phyloP scores from a whole-genome alignment of 2,888 invertebrate genomes.

The Polymixis lichenea region DNA sequence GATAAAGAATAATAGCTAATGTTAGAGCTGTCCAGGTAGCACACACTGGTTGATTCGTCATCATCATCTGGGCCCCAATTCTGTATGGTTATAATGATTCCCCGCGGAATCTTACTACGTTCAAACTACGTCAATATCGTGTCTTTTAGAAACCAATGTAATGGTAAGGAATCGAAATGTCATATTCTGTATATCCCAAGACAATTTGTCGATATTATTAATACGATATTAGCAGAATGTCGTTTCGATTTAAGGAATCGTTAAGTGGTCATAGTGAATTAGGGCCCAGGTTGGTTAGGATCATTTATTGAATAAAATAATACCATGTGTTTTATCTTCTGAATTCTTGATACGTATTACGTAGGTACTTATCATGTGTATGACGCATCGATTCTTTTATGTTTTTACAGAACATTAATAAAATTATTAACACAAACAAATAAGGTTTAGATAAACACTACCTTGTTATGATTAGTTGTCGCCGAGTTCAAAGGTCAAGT shows the following conservation, averaged over 20 bases:
- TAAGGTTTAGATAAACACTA: slow-evolving; percentile 30
- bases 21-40: not conserved
- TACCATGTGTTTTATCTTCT: slow-evolving; percentile 25
- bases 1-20: not conserved
- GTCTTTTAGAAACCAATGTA: too few relatives aligned
- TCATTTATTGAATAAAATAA: slow-evolving; percentile 2
- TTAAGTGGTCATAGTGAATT: too few relatives aligned
- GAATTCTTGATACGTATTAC: slow-evolving; percentile 3
- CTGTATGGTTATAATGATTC: too few relatives aligned
- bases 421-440: slow-evolving; percentile 26
- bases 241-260: too few relatives aligned
- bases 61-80: too few relatives aligned
- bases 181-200: too few relatives aligned
- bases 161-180: too few relatives aligned
- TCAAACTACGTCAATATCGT: too few relatives aligned
- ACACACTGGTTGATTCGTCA: not conserved
- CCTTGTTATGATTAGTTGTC: slow-evolving; percentile 58
- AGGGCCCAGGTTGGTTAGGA: too few relatives aligned
- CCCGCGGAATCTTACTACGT: too few relatives aligned
- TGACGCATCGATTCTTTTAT: slow-evolving; percentile 35
- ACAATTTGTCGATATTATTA: too few relatives aligned
- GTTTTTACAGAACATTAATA: slow-evolving; percentile 21
- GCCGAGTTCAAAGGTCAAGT: slow-evolving; percentile 55
- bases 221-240: too few relatives aligned
- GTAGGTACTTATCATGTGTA: not conserved